These are phyloP conservation scores for Diachrysia chrysitis DNA, from an alignment of 2,888 invertebrate genomes.

Conservation along the genomic window DNA sequence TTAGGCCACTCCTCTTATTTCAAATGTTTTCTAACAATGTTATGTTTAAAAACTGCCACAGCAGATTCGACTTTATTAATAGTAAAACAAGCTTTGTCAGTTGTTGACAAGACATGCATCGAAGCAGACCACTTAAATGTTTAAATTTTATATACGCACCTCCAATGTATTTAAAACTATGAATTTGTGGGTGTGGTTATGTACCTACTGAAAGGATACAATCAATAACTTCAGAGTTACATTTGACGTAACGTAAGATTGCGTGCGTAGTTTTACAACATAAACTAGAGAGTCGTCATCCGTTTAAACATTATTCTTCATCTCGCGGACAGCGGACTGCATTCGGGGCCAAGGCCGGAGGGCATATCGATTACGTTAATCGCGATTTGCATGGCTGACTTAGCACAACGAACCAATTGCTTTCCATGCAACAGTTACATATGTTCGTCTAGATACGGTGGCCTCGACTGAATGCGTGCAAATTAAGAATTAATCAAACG, in stretches of 20 bases:
- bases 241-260: constrained; percentile 56
- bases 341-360: constrained; percentile 83
- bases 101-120: too few species aligned
- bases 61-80: too few species aligned
- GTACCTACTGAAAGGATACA: constrained; percentile 56
- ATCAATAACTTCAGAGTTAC: constrained; percentile 54
- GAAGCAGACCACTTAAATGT: too few species aligned
- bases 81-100: too few species aligned
- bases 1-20: too few species aligned
- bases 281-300: constrained; percentile 64
- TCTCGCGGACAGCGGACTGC: constrained; percentile 73
- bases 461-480: constrained; percentile 44
- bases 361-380: constrained; percentile 81
- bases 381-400: constrained; percentile 75
- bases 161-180: background rate
- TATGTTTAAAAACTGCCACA: too few species aligned
- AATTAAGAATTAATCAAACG: constrained; percentile 25
- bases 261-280: constrained; percentile 72
- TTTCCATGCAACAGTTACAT: constrained; percentile 50
- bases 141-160: too few species aligned
- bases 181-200: constrained; percentile 44
- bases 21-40: too few species aligned
- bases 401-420: constrained; percentile 51
- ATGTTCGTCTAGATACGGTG: constrained; percentile 8
- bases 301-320: constrained; percentile 78